Base-by-base conservation (phyloP, 2,113 vertebrate species). In the Vulpes ferrilata region DNA sequence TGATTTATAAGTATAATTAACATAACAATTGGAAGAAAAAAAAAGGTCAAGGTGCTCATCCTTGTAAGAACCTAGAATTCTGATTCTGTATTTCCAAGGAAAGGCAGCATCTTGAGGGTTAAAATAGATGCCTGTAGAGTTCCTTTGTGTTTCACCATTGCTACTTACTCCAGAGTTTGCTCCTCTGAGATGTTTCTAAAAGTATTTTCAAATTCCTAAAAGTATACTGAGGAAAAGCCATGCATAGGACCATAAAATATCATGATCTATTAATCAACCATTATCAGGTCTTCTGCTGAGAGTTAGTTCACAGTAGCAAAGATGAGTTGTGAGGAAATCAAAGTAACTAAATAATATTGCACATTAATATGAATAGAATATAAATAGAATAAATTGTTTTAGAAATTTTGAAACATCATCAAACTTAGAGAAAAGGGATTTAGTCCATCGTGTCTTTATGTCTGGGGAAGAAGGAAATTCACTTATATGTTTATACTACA, bases 271-370 rank as follows among this genome's bases (percentile, higher is more conserved):
- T 80, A 64, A 79, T 27, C 25, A 51, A 43, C 25, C 15, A 51
- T 67, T 43, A 51, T 59, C 59, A 92, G 5, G 27, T 86, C 43
- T 79, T 88, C 10, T 17, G 5, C 5, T 90, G 23, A 9, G 35
- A 95, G 27, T 93, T 78, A 87, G 78, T 43, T 81, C 23, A 55
- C 38, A n/a, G 20, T n/a, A 65, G 8, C 8, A 90, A 88, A 11
- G 76, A 82, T 78, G 53, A 82, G 9, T 57, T 71, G 2, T 90
- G 51, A 69, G 53, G 62, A 93, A 97, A 93, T 71, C 9, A 83
- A 95, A 90, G 53, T 71, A 48, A 93, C 10, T 62, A 89, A 80
- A 85, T 57, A 48, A 53, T 0, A 7, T 73, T 38, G 30, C 25
- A 22, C 6, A 81, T 81, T 69, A 83, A 86, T 22, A 74, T 69